Base-by-base conservation (phyloP, 2,113 vertebrate species). In the Aspiorhynchus laticeps region DNA sequence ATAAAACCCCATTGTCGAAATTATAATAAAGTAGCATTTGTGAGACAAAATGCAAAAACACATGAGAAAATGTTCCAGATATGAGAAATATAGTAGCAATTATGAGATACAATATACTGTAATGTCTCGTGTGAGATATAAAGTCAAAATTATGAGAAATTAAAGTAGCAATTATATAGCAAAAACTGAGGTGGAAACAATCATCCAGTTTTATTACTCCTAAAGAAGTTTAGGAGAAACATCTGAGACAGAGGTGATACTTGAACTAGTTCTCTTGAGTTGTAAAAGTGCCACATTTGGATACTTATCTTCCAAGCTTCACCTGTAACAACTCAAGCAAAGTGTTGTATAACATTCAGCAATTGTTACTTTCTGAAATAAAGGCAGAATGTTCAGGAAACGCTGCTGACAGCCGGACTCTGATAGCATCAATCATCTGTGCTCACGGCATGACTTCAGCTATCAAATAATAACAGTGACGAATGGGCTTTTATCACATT, bases 381-480 rank as follows among this genome's bases (percentile, higher is more conserved):
- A 65, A 78, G 80, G 53, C 86, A 71, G 38, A 43, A 43, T 1
- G 2, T 46, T 28, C 26, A 36, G 43, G 43, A 71, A 83, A 51
- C 43, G 2, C 4, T 1, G 10, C 80, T 31, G 15, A 19, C n/a
- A 67, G 59, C 26, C 24, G 21, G 59, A 59, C 59, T 43, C 33
- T 81, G 80, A 81, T 65, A 46, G 63, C 41, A 83, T 71, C 80
- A 71, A 83, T 83, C 19, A 8, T 83, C 80, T 83, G 80, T 14
- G 63, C 65, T 69, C 28, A 65, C 59, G 24, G 80, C 59, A 11
- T 7, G 14, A 81, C 26, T 67, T 67, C 41, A 71, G 38, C 80
- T 26, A 51, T 83, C 63, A 83, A 83, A 51, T 51, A 67, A 83
- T 71, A 83, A 69, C 63, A 48, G 26, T 83, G 80, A 83, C 41